phyloP scores from a whole-genome alignment of 2,797 vertebrate species.

The Eremophila alpestris region DNA sequence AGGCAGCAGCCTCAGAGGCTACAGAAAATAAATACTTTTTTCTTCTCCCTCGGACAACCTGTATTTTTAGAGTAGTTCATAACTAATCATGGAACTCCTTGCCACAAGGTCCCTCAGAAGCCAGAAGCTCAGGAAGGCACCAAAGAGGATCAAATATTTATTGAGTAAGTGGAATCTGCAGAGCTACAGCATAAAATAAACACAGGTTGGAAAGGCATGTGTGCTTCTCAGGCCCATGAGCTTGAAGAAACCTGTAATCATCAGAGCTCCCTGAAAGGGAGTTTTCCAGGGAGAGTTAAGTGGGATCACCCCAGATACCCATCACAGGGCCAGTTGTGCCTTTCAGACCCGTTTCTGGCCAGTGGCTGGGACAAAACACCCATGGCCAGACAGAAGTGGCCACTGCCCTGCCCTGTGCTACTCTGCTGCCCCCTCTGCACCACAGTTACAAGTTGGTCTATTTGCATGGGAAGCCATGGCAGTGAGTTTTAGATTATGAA shows the following conservation, averaged over 20 bases:
- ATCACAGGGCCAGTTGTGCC: neutral
- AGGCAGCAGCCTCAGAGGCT: neutral
- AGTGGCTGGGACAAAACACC: neutral
- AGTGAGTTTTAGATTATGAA: conserved; percentile 52
- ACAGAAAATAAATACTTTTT: neutral
- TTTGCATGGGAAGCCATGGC: conserved; percentile 41
- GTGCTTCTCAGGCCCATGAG: neutral
- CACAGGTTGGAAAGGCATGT: neutral
- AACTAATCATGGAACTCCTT: neutral
- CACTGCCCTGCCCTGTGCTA: neutral
- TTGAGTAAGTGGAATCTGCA: neutral
- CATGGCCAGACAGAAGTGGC: neutral
- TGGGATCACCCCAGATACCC: neutral
- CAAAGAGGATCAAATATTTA: conserved; percentile 20
- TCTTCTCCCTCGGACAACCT: neutral
- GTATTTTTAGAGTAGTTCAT: neutral
- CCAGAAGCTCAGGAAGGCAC: neutral
- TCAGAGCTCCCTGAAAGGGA: neutral
- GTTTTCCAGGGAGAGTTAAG: neutral
- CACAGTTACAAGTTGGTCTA: neutral
- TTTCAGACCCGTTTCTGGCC: neutral
- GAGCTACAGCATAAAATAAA: neutral
- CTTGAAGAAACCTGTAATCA: neutral
- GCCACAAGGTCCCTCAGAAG: neutral
- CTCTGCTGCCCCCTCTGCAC: neutral